phyloP scores from a whole-genome alignment of 23 tunicate species.

The Oikopleura albicans region DNA sequence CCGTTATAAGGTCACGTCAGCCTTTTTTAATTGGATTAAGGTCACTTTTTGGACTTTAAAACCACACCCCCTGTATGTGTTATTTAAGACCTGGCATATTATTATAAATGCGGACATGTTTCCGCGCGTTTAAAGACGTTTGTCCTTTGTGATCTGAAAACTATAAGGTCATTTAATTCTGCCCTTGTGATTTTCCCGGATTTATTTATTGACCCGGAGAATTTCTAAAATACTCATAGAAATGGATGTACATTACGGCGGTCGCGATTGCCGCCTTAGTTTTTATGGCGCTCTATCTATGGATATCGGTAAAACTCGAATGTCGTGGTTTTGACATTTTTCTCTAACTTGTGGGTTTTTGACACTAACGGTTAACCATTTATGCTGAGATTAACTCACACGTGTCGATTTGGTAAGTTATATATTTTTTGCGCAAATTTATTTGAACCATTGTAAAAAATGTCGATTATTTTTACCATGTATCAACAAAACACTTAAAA shows the following conservation, averaged over 20 bases:
- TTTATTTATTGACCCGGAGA: not conserved
- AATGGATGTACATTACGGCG: not conserved
- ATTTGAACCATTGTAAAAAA: not conserved
- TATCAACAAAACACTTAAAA: too few relatives aligned
- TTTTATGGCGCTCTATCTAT: not conserved
- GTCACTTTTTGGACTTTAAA: too few relatives aligned
- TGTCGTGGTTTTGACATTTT: too few relatives aligned
- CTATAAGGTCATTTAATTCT: too few relatives aligned
- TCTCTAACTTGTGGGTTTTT: not conserved
- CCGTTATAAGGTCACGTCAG: too few relatives aligned
- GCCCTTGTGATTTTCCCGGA: too few relatives aligned
- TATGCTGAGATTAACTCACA: not conserved
- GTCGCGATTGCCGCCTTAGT: not conserved
- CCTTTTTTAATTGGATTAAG: too few relatives aligned
- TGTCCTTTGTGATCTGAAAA: too few relatives aligned
- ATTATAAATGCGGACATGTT: not conserved
- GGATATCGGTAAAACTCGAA: constrained; percentile 8
- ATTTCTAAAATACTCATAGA: not conserved
- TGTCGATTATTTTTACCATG: not conserved
- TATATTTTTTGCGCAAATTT: not conserved
- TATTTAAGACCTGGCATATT: too few relatives aligned
- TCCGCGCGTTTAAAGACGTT: not conserved
- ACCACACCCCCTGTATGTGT: too few relatives aligned
- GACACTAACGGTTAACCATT: not conserved
- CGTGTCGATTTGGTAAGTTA: not conserved